Evolutionary conservation across 2,113 vertebrate genomes (phyloP).

Genomic region (Sphyrna mokarran): DNA sequence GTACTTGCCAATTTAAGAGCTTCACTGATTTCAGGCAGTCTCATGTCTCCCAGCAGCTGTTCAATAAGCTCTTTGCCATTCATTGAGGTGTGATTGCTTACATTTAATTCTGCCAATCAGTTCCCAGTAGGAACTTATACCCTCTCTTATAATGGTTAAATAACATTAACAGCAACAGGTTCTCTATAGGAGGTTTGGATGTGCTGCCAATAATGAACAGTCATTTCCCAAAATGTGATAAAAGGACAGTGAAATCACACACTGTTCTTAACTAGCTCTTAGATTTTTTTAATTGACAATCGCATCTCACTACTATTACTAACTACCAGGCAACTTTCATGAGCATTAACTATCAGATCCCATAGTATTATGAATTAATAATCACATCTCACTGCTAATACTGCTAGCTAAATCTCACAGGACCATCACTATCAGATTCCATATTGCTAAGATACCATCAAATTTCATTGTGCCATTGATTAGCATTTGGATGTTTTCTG

Average conservation of each 20-base stretch:
- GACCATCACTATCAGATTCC: too few species aligned
- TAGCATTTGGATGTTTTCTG: background rate
- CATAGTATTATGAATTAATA: background rate
- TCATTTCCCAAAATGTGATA: background rate
- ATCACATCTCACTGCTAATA: too few species aligned
- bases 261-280: background rate
- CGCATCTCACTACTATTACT: background rate
- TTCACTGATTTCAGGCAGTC: background rate
- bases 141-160: background rate
- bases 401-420: too few species aligned
- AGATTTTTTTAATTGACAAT: background rate
- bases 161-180: background rate
- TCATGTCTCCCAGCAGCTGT: background rate
- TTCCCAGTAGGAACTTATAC: background rate
- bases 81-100: background rate
- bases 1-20: background rate
- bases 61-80: background rate
- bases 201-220: background rate
- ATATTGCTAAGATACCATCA: background rate
- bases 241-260: background rate
- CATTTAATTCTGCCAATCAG: background rate
- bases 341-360: background rate
- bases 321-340: background rate
- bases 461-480: background rate
- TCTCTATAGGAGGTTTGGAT: too few species aligned